Conservation (phyloP, 1,140 invertebrate species). For the Drosophila paulistorum region DNA sequence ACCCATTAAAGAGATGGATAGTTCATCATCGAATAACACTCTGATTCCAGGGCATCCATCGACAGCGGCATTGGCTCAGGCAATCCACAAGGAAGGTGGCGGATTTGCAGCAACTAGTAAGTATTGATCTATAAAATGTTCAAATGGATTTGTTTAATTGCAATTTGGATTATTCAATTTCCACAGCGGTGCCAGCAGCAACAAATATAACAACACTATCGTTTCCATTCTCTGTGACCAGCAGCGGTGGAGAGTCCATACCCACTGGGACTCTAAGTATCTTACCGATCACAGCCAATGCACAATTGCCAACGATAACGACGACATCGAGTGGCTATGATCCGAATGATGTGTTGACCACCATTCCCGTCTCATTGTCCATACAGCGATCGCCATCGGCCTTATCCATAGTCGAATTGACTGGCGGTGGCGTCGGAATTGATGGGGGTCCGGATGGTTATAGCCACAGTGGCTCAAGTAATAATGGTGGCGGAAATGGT, state of each 20-base stretch:
- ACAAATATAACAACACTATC: conserved; percentile 76
- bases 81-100: conserved; percentile 60
- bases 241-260: conserved; percentile 60
- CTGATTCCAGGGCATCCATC: conserved; percentile 85
- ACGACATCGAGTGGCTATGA: conserved; percentile 69
- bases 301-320: conserved; percentile 73
- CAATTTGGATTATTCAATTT: background rate
- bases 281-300: conserved; percentile 59
- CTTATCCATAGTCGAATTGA: conserved; percentile 70
- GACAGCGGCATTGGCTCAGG: conserved; percentile 74
- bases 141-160: background rate
- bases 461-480: conserved; percentile 49
- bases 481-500: conserved; percentile 31
- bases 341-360: conserved; percentile 72
- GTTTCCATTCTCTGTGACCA: conserved; percentile 76
- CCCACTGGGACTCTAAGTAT: conserved; percentile 75
- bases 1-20: conserved; percentile 90
- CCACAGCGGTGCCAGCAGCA: conserved; percentile 52
- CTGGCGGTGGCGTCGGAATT: conserved; percentile 38
- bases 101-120: conserved; percentile 51
- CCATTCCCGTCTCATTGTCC: conserved; percentile 73
- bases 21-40: conserved; percentile 87
- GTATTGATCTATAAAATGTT: conserved; percentile 9
- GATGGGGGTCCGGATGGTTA: conserved; percentile 34
- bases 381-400: conserved; percentile 70